A percentile compares a stretch with the other conserved stretches of the same genome.
phyloP scores from a whole-genome alignment of 2,888 invertebrate species.

The Clanis bilineata region DNA sequence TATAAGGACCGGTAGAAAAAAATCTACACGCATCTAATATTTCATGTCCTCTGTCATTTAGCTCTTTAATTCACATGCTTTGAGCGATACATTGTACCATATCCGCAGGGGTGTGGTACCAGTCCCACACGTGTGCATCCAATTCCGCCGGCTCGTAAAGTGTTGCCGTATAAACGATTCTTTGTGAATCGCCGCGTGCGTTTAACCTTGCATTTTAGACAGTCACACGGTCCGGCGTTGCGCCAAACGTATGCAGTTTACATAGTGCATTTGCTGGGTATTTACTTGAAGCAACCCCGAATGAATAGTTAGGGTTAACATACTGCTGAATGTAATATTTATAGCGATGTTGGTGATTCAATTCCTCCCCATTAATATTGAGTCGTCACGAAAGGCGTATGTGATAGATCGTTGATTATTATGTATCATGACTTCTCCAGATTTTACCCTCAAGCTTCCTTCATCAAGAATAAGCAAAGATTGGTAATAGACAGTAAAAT shows the following conservation, averaged over 20 bases:
- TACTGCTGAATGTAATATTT: not conserved
- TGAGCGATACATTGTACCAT: not conserved
- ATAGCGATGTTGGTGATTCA: too few species aligned
- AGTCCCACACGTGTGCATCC: not conserved
- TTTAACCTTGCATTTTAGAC: conserved; percentile 40
- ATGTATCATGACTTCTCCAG: too few species aligned
- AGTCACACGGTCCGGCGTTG: conserved; percentile 34
- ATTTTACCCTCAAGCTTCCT: too few species aligned
- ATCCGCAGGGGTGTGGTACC: not conserved
- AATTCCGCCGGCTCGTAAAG: not conserved
- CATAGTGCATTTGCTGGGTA: conserved; percentile 47
- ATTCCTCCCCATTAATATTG: too few species aligned
- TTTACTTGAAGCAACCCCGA: conserved; percentile 40
- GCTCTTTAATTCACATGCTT: not conserved
- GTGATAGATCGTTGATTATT: too few species aligned
- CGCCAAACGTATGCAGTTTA: conserved; percentile 45
- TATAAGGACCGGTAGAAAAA: not conserved
- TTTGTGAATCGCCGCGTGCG: conserved; percentile 38
- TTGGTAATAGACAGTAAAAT: too few species aligned
- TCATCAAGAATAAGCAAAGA: too few species aligned
- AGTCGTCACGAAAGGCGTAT: too few species aligned
- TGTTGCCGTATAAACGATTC: conserved; percentile 27
- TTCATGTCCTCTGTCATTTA: not conserved
- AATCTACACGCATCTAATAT: not conserved
- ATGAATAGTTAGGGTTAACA: conserved; percentile 28